Evolutionary conservation across 2,113 vertebrate species (phyloP).

Genomic region (Ammodytes marinus): DNA sequence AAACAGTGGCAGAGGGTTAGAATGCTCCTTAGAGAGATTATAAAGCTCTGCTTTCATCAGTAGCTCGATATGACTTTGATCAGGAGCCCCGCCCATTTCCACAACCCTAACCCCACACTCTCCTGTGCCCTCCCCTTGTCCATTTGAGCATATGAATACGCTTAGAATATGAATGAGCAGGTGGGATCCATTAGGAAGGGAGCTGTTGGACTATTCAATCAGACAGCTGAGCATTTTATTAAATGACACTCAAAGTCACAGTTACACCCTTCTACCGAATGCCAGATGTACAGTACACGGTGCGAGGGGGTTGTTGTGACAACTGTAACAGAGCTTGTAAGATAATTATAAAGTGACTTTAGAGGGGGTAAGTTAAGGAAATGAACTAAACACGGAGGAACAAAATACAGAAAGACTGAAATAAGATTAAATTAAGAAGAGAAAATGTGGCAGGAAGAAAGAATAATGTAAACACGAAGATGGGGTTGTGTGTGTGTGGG

Average conservation of each 20-base stretch:
- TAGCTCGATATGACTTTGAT: constrained; percentile 9
- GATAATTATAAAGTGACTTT: constrained; percentile 23
- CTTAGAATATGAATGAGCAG: constrained; percentile 8
- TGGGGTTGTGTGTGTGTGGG: background rate
- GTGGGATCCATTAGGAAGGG: constrained; percentile 3
- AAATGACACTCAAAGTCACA: constrained; percentile 15
- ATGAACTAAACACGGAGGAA: constrained; percentile 24
- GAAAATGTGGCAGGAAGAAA: background rate
- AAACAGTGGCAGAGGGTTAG: background rate
- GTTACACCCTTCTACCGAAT: background rate
- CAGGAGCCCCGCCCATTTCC: background rate
- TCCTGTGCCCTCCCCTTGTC: background rate
- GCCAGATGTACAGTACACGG: constrained; percentile 3
- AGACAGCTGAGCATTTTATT: constrained; percentile 9
- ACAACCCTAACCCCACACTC: background rate
- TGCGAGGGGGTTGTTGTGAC: background rate
- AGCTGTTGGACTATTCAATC: constrained; percentile 30
- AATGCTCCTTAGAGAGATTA: background rate
- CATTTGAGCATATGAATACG: background rate
- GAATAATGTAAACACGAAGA: background rate
- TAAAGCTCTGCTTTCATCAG: constrained; percentile 1
- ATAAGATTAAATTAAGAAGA: constrained; percentile 44
- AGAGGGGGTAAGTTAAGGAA: constrained; percentile 27
- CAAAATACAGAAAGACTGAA: constrained; percentile 27
- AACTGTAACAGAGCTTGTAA: constrained; percentile 10